Conservation (phyloP, 2,113 vertebrate genomes). For the Oriolus oriolus region DNA sequence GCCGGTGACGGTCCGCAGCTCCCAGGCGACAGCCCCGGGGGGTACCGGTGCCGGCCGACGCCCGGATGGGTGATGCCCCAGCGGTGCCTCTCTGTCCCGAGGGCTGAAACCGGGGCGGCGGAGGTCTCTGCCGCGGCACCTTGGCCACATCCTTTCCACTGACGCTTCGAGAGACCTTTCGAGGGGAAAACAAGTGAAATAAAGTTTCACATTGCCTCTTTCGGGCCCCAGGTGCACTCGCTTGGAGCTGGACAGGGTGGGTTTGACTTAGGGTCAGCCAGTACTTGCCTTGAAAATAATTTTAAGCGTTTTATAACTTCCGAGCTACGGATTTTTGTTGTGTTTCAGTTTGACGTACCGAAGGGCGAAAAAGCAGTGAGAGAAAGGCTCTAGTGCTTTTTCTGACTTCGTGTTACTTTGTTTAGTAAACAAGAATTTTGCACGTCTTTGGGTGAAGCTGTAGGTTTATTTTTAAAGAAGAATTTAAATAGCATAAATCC, state of each 20-base stretch:
- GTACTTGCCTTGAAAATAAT: not conserved
- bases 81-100: not conserved
- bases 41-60: not conserved
- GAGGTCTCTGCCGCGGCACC: not conserved
- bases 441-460: not conserved
- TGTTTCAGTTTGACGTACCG: slow-evolving; percentile 1
- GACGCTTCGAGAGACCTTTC: not conserved
- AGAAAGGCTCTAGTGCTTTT: not conserved
- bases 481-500: not conserved
- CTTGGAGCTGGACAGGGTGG: not conserved
- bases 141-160: not conserved
- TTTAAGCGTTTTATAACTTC: not conserved
- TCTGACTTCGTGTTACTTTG: not conserved
- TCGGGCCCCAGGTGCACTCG: not conserved
- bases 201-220: not conserved
- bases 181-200: not conserved
- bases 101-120: not conserved
- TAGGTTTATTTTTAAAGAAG: not conserved
- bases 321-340: not conserved
- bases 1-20: not conserved
- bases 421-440: not conserved
- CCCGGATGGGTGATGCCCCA: not conserved
- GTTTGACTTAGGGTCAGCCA: not conserved
- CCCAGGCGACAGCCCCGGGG: not conserved
- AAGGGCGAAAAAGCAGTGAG: not conserved